A percentile compares a stretch with the other conserved stretches of the same genome.
Evolutionary conservation across 2,888 invertebrate species (phyloP).

Genomic region (Dryocosmus kuriphilus): DNA sequence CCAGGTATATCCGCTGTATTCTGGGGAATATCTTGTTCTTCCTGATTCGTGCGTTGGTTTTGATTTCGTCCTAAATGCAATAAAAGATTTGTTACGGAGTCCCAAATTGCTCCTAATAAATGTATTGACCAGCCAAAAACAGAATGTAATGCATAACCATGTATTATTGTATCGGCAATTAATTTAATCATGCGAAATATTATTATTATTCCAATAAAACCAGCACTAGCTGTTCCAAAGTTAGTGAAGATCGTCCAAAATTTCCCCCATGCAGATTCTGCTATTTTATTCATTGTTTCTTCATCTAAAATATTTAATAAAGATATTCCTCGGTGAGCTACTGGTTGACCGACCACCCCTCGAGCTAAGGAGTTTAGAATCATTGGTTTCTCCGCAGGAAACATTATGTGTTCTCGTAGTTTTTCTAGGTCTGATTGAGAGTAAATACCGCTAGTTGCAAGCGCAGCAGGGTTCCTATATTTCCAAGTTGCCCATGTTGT

Average conservation of each 20-base stretch:
- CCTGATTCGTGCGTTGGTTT: no score
- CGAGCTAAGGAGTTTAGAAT: background rate
- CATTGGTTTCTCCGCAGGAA: conserved; percentile 33
- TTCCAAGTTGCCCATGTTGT: background rate
- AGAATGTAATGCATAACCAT: background rate
- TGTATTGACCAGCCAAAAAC: background rate
- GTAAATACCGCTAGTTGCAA: conserved; percentile 51
- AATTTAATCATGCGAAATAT: background rate
- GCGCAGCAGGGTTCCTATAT: background rate
- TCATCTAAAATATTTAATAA: no score
- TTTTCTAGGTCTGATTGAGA: background rate
- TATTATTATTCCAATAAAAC: no score
- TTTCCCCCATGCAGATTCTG: no score
- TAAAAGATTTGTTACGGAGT: conserved; percentile 6
- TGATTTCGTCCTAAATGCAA: background rate
- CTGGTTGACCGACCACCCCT: no score
- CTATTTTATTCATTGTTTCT: no score
- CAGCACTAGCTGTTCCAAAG: no score
- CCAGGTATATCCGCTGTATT: no score
- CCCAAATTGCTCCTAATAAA: conserved; percentile 24
- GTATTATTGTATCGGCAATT: background rate
- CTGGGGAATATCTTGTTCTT: no score
- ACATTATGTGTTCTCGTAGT: conserved; percentile 45
- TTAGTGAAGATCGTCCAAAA: no score
- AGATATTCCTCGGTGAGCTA: no score